Base-by-base conservation (phyloP, 2,797 vertebrate genomes). In the Kryptolebias ocellatus region DNA sequence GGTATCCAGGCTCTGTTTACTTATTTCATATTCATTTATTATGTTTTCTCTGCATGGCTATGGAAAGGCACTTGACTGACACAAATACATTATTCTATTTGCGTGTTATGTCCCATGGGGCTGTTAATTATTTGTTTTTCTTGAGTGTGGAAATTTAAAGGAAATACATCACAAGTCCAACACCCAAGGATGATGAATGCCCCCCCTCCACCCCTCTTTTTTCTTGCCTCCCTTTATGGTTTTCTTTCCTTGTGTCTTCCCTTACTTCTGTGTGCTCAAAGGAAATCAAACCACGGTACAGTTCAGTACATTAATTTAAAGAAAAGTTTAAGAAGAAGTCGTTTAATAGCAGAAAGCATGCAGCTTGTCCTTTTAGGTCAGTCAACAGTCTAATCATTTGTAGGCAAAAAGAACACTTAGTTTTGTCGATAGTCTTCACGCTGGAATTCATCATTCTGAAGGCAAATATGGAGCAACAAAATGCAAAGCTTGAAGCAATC, bases 61-160 rank as follows among this genome's bases (percentile, higher is more conserved):
- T 83, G 70, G 67, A 76, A 87, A 84, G 73, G 74, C 81, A 76
- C 88, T 85, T 91, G 86, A 92, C 87, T 89, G 91, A 82, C 90
- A 92, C 84, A 92, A 91, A 92, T 91, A 84, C 87, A 92, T 91
- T 91, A 90, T 91, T 92, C 89, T 89, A 89, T 91, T 89, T 90
- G 82, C 89, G 87, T 87, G 76, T 82, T 87, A 83, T 85, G 78
- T 90, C 89, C 81, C 80, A 62, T 16, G 79, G 83, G 90, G 64
- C 78, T 81, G 79, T 89, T 89, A 90, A 83, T 92, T 91, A 89
- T 91, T 87, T 87, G 83, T 88, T 87, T 90, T 91, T 86, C 82
- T 88, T 87, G 80, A 90, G 79, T 84, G 74, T 66, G 58, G 65
- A 83, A 86, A 88, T 87, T 89, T 91, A 87, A 83, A 88, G 83